Base-by-base conservation (phyloP, 1,140 invertebrate genomes). In the Hyles vespertilio region DNA sequence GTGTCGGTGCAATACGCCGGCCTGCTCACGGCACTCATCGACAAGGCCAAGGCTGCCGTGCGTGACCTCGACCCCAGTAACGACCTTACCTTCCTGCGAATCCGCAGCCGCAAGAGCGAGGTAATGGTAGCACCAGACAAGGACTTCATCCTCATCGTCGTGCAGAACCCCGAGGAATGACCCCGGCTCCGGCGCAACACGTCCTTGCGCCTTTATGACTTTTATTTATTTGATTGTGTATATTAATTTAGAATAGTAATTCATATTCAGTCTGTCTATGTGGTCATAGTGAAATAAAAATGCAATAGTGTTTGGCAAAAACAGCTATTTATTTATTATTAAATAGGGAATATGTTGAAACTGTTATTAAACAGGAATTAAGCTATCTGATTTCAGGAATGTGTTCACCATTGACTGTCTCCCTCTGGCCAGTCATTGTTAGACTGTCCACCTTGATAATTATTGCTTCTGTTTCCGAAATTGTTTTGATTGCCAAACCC, bases 51-150 rank as follows among this genome's bases (percentile, higher is more conserved):
- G 46, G 91, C 91, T 58, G 92, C 93, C 32, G 92, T 96, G 0
- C 77, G 93, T 67, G 95, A 96, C 59, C 75, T 96, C 67, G 95
- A 96, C 77, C 92, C 93, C n/a, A 90, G 92, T 3, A 96, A 96
- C 81, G 95, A 96, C 70, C 89, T 96, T 40, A 94, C 92, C 3
- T 95, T 95, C 68, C 80, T 98, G 11, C 92, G 97, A 45, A 93
- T 98, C 51, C 90, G 96, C 64, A 97, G 96, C 50, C 96, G 96
- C 74, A 97, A 96, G 74, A 94, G 97, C 84, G 97, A 98, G 91
- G 95, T 98, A 49, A 94, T 98, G 92, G 93, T 98, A 5, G 95
- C 96, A 7, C 96, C 96, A 11, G 92, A 93, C 67, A 93, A 92
- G 79, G 92, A 94, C 61, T 94, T 93, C 74, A 91, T 94, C 61